These are phyloP conservation scores for Boulengeromyrus knoepffleri DNA, from an alignment of 2,113 vertebrate species.

Conservation along the genomic window DNA sequence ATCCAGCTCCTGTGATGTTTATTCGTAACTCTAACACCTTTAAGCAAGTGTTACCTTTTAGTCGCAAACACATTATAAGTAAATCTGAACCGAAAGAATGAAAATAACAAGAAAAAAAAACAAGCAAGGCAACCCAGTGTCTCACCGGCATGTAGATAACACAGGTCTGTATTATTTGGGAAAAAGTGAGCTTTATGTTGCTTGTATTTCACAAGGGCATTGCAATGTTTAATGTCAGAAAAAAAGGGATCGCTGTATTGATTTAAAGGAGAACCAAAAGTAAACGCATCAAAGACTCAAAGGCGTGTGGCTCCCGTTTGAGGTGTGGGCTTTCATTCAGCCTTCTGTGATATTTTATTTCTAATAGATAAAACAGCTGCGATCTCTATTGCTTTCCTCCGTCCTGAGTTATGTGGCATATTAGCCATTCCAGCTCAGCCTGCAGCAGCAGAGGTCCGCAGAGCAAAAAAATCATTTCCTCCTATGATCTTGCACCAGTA, in stretches of 20 bases:
- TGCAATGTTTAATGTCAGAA: neutral
- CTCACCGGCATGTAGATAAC: neutral
- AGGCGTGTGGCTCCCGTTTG: neutral
- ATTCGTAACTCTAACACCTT: neutral
- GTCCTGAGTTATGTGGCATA: conserved; percentile 1
- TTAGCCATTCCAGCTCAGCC: conserved; percentile 1
- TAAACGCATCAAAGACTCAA: neutral
- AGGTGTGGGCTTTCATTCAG: conserved; percentile 1
- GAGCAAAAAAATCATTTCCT: neutral
- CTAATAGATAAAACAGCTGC: conserved; percentile 10
- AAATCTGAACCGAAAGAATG: neutral
- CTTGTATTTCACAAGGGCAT: neutral
- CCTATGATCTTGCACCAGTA: neutral
- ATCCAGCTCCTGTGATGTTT: neutral
- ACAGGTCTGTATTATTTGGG: neutral
- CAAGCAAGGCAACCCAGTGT: neutral
- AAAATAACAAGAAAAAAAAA: neutral
- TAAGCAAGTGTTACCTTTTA: neutral
- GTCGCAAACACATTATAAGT: neutral
- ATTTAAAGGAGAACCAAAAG: neutral
- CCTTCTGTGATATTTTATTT: neutral
- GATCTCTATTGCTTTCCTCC: neutral
- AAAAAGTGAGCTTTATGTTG: neutral
- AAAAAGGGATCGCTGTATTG: neutral
- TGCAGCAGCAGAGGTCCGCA: neutral